A percentile compares a stretch with the other conserved stretches of the same genome.
Conservation (phyloP, 2,888 invertebrate genomes). For the Incurvaria masculella region DNA sequence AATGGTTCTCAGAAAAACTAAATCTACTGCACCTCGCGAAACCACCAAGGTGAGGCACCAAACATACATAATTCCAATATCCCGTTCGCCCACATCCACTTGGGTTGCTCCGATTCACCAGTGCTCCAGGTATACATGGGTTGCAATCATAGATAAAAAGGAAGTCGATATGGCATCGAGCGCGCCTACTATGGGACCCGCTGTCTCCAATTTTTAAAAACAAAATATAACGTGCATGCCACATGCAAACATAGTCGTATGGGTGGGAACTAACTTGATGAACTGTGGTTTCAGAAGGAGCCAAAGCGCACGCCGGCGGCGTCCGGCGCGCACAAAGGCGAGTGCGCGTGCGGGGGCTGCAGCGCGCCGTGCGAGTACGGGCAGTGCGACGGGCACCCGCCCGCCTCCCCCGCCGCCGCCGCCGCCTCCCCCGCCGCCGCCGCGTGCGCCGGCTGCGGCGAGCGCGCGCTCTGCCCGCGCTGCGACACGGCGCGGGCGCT, state of each 20-base stretch:
- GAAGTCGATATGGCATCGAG: too few species aligned
- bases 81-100: too few species aligned
- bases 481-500: conserved; percentile 46
- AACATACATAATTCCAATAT: too few species aligned
- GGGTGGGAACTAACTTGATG: too few species aligned
- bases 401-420: conserved; percentile 22
- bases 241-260: too few species aligned
- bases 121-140: conserved; percentile 6
- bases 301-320: conserved; percentile 32
- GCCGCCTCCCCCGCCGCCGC: conserved; percentile 25
- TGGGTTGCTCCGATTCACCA: conserved; percentile 9
- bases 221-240: conserved; percentile 9
- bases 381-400: conserved; percentile 36
- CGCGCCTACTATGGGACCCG: too few species aligned
- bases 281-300: conserved; percentile 37
- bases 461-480: conserved; percentile 35
- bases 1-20: too few species aligned
- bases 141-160: conserved; percentile 6
- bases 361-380: conserved; percentile 34
- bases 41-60: too few species aligned
- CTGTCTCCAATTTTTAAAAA: too few species aligned
- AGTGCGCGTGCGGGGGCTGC: conserved; percentile 31
- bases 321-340: conserved; percentile 21
- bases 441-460: conserved; percentile 8
- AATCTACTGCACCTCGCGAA: too few species aligned